Evolutionary conservation across 2,113 vertebrate species (phyloP).

Genomic region (Campylorhamphus procurvoides): DNA sequence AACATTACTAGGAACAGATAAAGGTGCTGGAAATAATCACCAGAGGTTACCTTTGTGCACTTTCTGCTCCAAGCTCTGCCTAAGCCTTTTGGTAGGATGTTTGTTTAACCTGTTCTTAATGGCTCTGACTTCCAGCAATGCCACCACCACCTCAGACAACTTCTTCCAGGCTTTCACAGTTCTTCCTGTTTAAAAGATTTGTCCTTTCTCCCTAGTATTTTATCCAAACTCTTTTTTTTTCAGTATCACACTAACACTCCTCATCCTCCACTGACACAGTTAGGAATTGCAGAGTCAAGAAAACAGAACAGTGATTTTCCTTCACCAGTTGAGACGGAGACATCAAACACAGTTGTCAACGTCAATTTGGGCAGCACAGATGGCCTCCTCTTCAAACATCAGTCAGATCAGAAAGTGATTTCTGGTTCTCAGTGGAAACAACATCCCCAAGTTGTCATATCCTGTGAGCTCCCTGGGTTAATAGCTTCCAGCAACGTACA

Average conservation of each 20-base stretch:
- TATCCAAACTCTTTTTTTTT: background rate
- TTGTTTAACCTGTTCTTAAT: constrained; percentile 2
- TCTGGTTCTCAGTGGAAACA: constrained; percentile 51
- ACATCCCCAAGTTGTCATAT: constrained; percentile 9
- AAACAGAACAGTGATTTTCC: background rate
- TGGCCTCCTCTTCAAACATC: constrained; percentile 7
- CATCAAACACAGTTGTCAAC: background rate
- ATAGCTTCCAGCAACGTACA: constrained; percentile 57
- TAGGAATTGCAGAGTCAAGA: background rate
- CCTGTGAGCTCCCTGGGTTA: constrained; percentile 47
- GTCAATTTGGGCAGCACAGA: constrained; percentile 23
- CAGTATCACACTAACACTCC: background rate
- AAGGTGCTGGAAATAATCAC: background rate
- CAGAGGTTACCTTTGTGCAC: background rate
- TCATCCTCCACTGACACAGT: background rate
- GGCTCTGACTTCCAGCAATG: background rate
- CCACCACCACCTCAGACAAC: background rate
- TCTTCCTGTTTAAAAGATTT: background rate
- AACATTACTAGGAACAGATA: background rate
- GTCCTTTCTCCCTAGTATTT: background rate
- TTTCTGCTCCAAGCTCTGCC: background rate
- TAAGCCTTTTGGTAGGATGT: background rate
- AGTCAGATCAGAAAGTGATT: constrained; percentile 45
- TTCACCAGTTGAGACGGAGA: background rate
- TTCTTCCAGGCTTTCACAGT: background rate